These are phyloP conservation scores for Rhinogobio ventralis DNA, from an alignment of 2,797 vertebrate species.

Conservation along the genomic window DNA sequence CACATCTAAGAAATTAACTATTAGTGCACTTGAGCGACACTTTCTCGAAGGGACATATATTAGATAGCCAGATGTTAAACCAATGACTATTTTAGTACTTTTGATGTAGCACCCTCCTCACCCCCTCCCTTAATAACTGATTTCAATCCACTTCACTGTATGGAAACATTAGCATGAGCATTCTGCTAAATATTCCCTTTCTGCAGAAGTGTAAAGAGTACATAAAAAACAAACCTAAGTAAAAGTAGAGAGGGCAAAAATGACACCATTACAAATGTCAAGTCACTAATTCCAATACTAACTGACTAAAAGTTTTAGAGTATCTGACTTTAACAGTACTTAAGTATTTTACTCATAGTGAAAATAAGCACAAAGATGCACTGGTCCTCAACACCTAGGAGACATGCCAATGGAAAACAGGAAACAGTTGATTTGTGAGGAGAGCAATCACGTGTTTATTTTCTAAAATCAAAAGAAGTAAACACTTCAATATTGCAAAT, in stretches of 20 bases:
- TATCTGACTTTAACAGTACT: background rate
- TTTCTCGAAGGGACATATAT: background rate
- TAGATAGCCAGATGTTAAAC: background rate
- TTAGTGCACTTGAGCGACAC: conserved; percentile 7
- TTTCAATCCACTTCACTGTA: background rate
- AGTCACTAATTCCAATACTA: background rate
- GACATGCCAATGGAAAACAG: background rate
- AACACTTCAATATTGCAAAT: background rate
- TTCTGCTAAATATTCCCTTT: background rate
- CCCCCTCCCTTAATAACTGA: background rate
- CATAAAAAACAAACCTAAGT: too few species aligned
- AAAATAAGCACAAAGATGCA: background rate
- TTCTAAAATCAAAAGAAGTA: background rate
- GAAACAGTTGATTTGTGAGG: background rate
- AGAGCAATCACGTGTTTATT: background rate
- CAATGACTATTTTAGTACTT: background rate
- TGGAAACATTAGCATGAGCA: background rate
- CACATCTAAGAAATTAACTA: conserved; percentile 44
- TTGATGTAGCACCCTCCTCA: background rate
- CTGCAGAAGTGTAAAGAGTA: too few species aligned
- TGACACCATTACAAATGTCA: background rate
- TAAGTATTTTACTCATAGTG: background rate
- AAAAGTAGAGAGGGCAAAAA: too few species aligned
- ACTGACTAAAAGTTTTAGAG: background rate
- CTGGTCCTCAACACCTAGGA: background rate